A percentile compares a stretch with the other conserved stretches of the same genome.
These are phyloP conservation scores for Tringa solitaria DNA, from an alignment of 2,113 vertebrate species.

Conservation along the genomic window DNA sequence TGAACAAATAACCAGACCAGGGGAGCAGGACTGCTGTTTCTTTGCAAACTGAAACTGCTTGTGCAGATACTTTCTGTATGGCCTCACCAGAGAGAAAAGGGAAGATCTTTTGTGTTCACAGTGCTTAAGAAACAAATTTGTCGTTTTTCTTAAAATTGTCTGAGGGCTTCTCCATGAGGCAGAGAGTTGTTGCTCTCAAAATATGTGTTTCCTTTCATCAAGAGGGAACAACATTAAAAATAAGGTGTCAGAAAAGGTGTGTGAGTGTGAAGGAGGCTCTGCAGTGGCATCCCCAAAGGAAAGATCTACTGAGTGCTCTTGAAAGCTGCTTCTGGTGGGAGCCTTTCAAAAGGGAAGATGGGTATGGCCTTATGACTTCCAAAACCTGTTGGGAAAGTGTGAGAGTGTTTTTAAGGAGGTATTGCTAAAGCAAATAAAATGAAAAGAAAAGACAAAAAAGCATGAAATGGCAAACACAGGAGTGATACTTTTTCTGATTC, in stretches of 20 bases:
- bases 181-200: background rate
- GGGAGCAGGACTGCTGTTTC: background rate
- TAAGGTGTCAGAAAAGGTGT: background rate
- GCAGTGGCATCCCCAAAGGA: background rate
- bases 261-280: background rate
- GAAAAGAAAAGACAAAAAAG: background rate
- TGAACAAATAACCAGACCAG: background rate
- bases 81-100: background rate
- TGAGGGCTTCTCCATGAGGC: background rate
- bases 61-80: background rate
- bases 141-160: background rate
- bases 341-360: background rate
- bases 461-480: background rate
- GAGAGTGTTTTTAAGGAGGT: background rate
- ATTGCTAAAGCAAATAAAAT: background rate
- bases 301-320: background rate
- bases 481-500: background rate
- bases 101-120: background rate
- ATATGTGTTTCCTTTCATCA: background rate
- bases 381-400: background rate
- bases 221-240: background rate
- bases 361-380: background rate
- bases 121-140: background rate
- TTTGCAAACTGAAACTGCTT: background rate
- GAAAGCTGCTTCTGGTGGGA: background rate